These are phyloP conservation scores for Oligia fasciuncula DNA, from an alignment of 2,888 invertebrate species.

Conservation along the genomic window DNA sequence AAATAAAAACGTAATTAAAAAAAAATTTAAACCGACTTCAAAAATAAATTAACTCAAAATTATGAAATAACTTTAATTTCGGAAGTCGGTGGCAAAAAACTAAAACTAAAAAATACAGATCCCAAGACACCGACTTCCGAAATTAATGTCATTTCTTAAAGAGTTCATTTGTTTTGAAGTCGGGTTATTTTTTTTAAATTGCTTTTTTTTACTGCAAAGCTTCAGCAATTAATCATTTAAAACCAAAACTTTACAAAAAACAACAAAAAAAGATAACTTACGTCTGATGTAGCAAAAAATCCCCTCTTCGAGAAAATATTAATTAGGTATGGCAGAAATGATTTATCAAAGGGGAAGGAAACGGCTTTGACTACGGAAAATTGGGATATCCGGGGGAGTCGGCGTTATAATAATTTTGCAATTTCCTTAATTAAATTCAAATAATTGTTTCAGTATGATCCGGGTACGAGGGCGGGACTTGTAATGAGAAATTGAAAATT, in stretches of 20 bases:
- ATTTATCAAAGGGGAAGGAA: constrained; percentile 56
- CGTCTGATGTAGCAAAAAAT: constrained; percentile 44
- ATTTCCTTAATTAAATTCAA: constrained; percentile 58
- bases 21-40: too few relatives aligned
- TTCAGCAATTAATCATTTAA: constrained; percentile 30
- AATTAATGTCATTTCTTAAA: too few relatives aligned
- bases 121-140: too few relatives aligned
- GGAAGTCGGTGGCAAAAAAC: too few relatives aligned
- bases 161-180: too few relatives aligned
- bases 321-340: constrained; percentile 54
- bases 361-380: constrained; percentile 48
- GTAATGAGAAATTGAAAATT: neutral
- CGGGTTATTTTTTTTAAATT: too few relatives aligned
- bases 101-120: too few relatives aligned
- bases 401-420: constrained; percentile 45
- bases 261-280: constrained; percentile 38
- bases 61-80: too few relatives aligned
- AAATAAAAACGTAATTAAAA: too few relatives aligned
- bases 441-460: constrained; percentile 53
- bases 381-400: constrained; percentile 34
- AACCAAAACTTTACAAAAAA: constrained; percentile 22
- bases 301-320: constrained; percentile 47
- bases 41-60: too few relatives aligned
- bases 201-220: constrained; percentile 4
- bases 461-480: constrained; percentile 1